Conservation (phyloP, 2,113 vertebrate species). For the Colinus virginianus region DNA sequence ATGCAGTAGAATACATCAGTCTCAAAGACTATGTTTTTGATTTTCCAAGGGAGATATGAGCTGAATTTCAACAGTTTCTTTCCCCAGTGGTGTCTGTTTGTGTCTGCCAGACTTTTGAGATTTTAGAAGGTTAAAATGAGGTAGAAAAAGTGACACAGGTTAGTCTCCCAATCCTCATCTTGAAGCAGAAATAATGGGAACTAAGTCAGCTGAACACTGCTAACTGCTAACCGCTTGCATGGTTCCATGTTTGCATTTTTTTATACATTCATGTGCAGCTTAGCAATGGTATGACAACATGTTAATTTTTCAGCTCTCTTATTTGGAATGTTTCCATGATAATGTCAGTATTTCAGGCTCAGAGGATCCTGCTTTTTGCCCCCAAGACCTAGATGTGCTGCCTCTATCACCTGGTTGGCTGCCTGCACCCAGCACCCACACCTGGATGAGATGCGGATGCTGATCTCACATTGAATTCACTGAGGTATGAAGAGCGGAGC, state of each 20-base stretch:
- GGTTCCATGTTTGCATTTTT: not conserved
- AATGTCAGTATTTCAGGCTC: not conserved
- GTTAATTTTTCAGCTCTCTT: not conserved
- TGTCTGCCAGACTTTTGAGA: not conserved
- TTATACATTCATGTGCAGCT: not conserved
- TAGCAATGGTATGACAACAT: not conserved
- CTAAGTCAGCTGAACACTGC: not conserved
- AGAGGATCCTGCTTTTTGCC: not conserved
- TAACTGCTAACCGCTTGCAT: not conserved
- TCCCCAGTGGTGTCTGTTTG: not conserved
- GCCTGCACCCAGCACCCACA: not conserved
- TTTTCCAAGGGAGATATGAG: not conserved
- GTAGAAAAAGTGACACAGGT: not conserved
- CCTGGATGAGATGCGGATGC: not conserved
- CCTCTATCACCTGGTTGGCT: accelerated
- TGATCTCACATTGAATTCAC: not conserved
- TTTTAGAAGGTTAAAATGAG: not conserved
- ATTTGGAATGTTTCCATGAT: not conserved
- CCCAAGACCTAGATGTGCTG: accelerated
- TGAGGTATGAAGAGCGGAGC: not conserved
- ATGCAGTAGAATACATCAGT: accelerated
- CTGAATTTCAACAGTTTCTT: not conserved
- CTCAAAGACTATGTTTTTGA: not conserved
- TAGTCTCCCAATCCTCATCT: not conserved
- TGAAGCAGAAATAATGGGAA: not conserved